A percentile compares a stretch with the other conserved stretches of the same genome.
These are phyloP conservation scores for Plectus sambesii DNA, from an alignment of 1,140 invertebrate species.

Conservation along the genomic window DNA sequence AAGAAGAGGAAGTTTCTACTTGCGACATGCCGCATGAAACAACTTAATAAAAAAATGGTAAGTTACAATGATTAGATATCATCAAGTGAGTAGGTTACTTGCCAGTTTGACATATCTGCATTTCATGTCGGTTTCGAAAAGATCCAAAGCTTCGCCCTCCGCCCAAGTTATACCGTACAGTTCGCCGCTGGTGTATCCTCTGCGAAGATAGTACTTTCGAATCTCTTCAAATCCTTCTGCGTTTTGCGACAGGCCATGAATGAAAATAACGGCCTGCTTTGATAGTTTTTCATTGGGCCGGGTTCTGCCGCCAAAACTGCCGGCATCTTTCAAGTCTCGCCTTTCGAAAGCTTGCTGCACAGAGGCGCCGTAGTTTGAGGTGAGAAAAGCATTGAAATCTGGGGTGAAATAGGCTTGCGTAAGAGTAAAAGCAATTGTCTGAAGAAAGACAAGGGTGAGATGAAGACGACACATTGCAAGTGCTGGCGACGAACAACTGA, in stretches of 20 bases:
- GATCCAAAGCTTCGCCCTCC: slow-evolving; percentile 8
- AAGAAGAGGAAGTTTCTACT: no score
- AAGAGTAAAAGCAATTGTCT: no score
- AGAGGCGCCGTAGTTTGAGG: neutral
- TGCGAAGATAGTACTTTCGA: slow-evolving; percentile 2
- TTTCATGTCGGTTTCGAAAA: slow-evolving; percentile 3
- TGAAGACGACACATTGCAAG: no score
- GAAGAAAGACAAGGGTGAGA: no score
- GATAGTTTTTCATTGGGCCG: neutral
- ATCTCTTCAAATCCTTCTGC: neutral
- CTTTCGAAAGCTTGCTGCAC: neutral
- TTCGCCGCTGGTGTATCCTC: slow-evolving; percentile 13
- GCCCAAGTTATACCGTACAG: slow-evolving; percentile 21
- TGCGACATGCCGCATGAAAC: no score
- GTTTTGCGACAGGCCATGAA: slow-evolving; percentile 11
- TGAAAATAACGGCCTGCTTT: slow-evolving; percentile 7
- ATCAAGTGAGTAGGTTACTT: no score
- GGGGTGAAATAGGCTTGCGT: slow-evolving; percentile 3
- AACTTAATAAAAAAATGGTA: no score
- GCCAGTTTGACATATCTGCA: slow-evolving; percentile 19
- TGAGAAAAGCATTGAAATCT: neutral
- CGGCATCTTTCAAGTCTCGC: neutral
- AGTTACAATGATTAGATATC: no score
- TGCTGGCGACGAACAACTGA: no score
- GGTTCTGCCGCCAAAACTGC: slow-evolving; percentile 1